Evolutionary conservation across 53 echinoderm and acorn worm genomes (phyloP), one percentile per base, ranked within the genome.

Genomic region (Mesocentrotus franciscanus): DNA sequence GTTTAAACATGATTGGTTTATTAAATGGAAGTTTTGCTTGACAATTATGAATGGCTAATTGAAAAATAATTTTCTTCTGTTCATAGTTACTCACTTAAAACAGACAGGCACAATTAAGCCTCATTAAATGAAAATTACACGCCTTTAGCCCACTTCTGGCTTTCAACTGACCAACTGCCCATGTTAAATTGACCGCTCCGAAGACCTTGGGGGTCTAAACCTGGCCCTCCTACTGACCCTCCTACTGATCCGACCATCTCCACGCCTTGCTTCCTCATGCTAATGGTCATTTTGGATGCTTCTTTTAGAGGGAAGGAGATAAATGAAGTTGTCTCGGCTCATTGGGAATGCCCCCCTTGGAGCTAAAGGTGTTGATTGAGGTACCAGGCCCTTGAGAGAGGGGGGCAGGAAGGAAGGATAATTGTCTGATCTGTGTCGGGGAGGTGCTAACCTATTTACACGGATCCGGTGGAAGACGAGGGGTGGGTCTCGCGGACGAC

Each of bases 361-460:
- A 57, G 57, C 34, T n/a, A 58, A 59, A 15, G 58, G 87, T 87
- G 87, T 57, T 58, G 87, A 87, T 26, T 12, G 87, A 87, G 58
- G n/a, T 11, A 56, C 58, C 12, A 0, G 56, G 24, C 87, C 87
- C 87, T n/a, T 26, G 58, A 12, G 56, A 12, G 56, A 87, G 58
- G 87, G 87, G 87, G 59, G 87, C 87, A 87, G 87, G 87, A 87
- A 87, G 87, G 87, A 87, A 87, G 58, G 58, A 8, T 29, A 87
- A 87, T 87, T 87, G 87, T 87, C 87, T 87, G 59, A 87, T 26
- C 87, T 56, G 12, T 87, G 87, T 58, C 29, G 87, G 87, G 87
- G 87, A 87, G 87, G 87, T 87, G 87, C 87, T 87, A 87, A 87
- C 87, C 87, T 87, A 87, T 87, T 87, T 87, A 87, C n/a, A 13